Percentiles rank a stretch among this genome's conserved stretches.
These are phyloP conservation scores for Pteromalus puparum DNA, from an alignment of 1,140 invertebrate genomes.

Conservation along the genomic window DNA sequence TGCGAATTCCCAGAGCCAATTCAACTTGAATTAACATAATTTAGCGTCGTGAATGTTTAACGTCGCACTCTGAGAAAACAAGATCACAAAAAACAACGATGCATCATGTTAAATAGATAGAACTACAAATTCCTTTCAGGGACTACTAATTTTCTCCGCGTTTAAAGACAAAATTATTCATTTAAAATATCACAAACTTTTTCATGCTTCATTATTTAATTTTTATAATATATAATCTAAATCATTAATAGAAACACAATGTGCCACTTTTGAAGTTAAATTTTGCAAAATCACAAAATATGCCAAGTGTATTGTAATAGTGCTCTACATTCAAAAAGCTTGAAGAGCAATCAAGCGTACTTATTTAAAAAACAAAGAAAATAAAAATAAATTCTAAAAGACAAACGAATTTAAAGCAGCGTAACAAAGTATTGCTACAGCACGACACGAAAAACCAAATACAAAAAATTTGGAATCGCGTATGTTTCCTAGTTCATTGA, in stretches of 20 bases:
- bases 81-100: background rate
- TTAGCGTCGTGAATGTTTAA: background rate
- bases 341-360: too few relatives aligned
- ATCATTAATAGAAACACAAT: too few relatives aligned
- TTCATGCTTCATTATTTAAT: background rate
- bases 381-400: background rate
- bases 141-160: background rate
- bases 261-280: too few relatives aligned
- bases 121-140: background rate
- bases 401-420: slow-evolving; percentile 7
- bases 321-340: too few relatives aligned
- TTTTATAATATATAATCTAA: background rate
- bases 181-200: slow-evolving; percentile 16
- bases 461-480: slow-evolving; percentile 1
- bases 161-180: slow-evolving; percentile 18
- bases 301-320: too few relatives aligned
- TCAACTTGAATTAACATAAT: slow-evolving; percentile 4
- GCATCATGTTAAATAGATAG: background rate
- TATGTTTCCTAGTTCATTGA: slow-evolving; percentile 1
- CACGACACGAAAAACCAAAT: background rate
- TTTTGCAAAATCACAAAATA: too few relatives aligned
- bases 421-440: slow-evolving; percentile 1
- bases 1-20: background rate
- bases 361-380: background rate
- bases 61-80: background rate